These are phyloP conservation scores for Scleropages formosus DNA, from an alignment of 2,797 vertebrate genomes.

Conservation along the genomic window DNA sequence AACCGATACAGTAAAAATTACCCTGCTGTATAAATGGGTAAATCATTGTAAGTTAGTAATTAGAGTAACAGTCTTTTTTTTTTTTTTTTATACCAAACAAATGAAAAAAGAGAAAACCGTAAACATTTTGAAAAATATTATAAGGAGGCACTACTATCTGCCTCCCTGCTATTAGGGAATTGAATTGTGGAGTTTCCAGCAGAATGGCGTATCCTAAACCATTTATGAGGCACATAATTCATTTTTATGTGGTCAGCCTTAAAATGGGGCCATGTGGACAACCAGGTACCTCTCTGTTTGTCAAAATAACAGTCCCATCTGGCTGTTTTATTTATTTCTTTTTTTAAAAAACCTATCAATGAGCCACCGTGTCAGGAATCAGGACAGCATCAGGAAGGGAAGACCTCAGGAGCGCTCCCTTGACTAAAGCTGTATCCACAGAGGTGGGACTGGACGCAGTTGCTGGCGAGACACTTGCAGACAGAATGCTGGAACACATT, in stretches of 20 bases:
- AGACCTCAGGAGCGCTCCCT: background rate
- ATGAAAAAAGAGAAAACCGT: background rate
- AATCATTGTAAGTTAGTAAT: no score
- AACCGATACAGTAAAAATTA: no score
- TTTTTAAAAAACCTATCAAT: background rate
- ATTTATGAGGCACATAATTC: constrained; percentile 21
- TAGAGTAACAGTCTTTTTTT: no score
- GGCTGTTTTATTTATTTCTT: no score
- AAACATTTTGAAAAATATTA: background rate
- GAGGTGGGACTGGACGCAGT: background rate
- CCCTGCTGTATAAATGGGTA: no score
- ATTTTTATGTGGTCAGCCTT: constrained; percentile 5
- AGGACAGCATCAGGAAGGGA: background rate
- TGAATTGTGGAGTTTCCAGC: constrained; percentile 13
- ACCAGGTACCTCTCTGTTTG: background rate
- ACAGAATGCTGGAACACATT: background rate
- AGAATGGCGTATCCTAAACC: constrained; percentile 6
- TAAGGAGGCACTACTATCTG: background rate
- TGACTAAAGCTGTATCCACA: background rate
- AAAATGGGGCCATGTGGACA: background rate
- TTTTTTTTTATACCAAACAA: background rate
- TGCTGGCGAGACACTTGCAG: background rate
- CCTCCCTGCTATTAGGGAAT: constrained; percentile 14
- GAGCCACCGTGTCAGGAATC: background rate
- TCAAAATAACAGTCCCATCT: background rate